Evolutionary conservation across 2,888 invertebrate species (phyloP), one percentile per base, ranked within the genome.

Genomic region (Ophraella communa): DNA sequence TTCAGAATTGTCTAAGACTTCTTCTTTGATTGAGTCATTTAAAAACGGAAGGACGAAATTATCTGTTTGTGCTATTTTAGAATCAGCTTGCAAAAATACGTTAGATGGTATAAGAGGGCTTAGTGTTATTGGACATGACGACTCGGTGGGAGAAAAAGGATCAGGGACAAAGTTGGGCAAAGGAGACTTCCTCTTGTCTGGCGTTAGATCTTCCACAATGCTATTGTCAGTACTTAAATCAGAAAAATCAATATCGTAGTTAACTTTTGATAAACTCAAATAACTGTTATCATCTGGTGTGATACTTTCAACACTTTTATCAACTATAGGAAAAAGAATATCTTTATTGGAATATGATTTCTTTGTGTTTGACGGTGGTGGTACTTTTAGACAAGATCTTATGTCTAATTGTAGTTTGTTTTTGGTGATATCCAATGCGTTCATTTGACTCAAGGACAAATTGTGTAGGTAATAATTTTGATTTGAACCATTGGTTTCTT

Each of bases 191-290:
- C 76, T 56, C 68, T 80, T 80, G 58, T 81, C 81, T 4, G 81
- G 80, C 2, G 81, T 81, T 42, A 81, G 67, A 66, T 84, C 84
- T 30, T 91, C 91, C 0, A 88, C 87, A 21, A 87, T 83, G 70
- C 90, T 91, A 74, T 90, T 91, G 7, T 91, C 91, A 0, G 86
- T 89, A 73, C 91, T 91, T 42, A 89, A 82, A 79, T 91, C 92
- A 2, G 91, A 91, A 63, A 91, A 82, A 78, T 91, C 91, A 61
- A 91, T 90, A 71, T 92, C 91, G 70, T 92, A 92, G 78, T 91
- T 91, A 11, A 92, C 87, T 74, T 89, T 89, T 21, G 88, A 87
- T 23, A 91, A 78, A 0, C 89, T 89, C 11, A 88, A 85, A 33
- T 87, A 81, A 63, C 87, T 85, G 5, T 86, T 85, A 30, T 89